Evolutionary conservation across 1,140 invertebrate genomes (phyloP), one percentile per base, ranked within the genome.

Genomic region (Drosophila ohnishii): DNA sequence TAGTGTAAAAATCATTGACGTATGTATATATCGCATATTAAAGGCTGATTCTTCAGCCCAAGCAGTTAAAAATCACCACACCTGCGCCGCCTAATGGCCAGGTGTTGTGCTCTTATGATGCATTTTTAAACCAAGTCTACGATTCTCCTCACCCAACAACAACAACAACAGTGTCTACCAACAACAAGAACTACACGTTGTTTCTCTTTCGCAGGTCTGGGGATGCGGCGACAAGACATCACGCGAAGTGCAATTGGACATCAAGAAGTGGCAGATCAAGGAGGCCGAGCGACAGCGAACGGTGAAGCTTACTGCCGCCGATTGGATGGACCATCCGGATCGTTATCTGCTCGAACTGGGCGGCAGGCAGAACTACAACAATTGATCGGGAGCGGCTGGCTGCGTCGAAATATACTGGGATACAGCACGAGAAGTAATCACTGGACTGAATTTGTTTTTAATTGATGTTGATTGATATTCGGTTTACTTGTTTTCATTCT

Each of bases 311-410:
- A 97, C 95, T 44, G 94, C 96, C 0, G 94, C 94, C 19, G 97
- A 97, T 90, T 98, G 97, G 97, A 93, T 97, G 73, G 97, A 98
- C 91, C 97, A 98, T 93, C 97, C 97, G 3, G 97, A 98, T 93
- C 94, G 97, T 66, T 94, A 94, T 91, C 93, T 98, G 35, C 92
- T 98, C 53, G 96, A 98, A 91, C 92, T 98, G 77, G 97, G 95
- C 14, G 97, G 97, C 19, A 93, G 96, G 42, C 94, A 95, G 32
- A 94, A 95, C 78, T 97, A 96, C 82, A 94, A 94, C 79, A 92
- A 92, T 42, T 91, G 75, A 78, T 61, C 28, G 45, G 13, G n/a
- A 56, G 48, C 16, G 51, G 48, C 32, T 47, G 39, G 60, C 63
- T 77, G 72, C 80, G 61, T 42, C 39, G 51, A 75, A 64, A 65